These are phyloP conservation scores for Sinella curviseta DNA, from an alignment of 1,140 invertebrate genomes.

Conservation along the genomic window DNA sequence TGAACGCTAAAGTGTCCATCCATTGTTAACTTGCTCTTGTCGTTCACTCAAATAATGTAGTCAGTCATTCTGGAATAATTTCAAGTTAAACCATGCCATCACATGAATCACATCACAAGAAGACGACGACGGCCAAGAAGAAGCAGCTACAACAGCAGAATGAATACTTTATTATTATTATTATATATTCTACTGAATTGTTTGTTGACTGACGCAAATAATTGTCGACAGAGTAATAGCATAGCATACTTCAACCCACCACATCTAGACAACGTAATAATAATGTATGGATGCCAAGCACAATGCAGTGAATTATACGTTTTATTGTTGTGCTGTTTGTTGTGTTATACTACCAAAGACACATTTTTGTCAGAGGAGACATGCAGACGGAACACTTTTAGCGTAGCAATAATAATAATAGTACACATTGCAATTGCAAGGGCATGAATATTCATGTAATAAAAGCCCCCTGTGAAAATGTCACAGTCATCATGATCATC, in stretches of 20 bases:
- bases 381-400: background rate
- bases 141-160: no score
- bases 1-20: background rate
- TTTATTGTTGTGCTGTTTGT: background rate
- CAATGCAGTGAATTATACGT: no score
- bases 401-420: background rate
- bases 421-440: no score
- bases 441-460: background rate
- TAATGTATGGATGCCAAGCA: no score
- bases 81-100: background rate
- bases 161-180: no score
- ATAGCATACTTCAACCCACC: no score
- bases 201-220: conserved; percentile 19
- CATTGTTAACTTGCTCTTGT: background rate
- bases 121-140: background rate
- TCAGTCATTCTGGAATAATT: background rate
- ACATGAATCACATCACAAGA: background rate
- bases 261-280: no score
- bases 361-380: no score
- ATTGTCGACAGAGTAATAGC: no score
- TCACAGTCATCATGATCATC: background rate
- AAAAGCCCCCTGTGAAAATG: background rate
- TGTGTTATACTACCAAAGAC: no score
- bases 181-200: background rate
- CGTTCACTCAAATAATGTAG: background rate